Evolutionary conservation across 2,797 vertebrate genomes (phyloP), one percentile per base, ranked within the genome.

Genomic region (Pogoniulus pusillus): DNA sequence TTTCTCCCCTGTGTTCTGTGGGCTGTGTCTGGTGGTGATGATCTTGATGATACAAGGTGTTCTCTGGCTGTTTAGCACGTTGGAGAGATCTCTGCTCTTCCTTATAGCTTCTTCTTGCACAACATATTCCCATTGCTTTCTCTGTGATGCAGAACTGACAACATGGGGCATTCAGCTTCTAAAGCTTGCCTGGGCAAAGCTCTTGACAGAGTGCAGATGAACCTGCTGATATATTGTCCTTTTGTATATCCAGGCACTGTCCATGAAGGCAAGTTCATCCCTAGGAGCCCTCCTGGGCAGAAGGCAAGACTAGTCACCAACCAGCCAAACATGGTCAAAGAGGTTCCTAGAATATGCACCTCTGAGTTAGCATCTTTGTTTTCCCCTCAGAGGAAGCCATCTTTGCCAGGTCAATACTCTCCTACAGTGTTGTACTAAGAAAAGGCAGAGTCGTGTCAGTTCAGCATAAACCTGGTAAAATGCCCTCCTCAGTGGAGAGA

Each of bases 401-500:
- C 32, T 68, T 86, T 3, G 4, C 45, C 20, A 62, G 64, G 64
- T 37, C 18, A 63, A 0, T 66, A 26, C 12, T 60, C 16, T 47
- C 22, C n/a, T 82, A 49, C 18, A 53, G n/a, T 10, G 30, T 34
- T 75, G 18, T 69, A 10, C n/a, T 63, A 32, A 55, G 59, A 12
- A 17, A 37, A 41, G 22, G 6, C 47, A 13, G 23, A 54, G 54
- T 80, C 9, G 2, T 62, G 37, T 83, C 57, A 63, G 39, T 26
- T 81, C 39, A n/a, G 39, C 89, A 37, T 59, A 43, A 72, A 63
- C 78, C 27, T 64, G 41, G 6, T 55, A 57, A 89, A 88, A 60
- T 5, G 1, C 10, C 0, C 0, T 80, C 18, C 80, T 91, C 27
- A 24, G 18, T 1, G 3, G 22, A 43, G 2, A 15, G 58, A 64